Conservation (phyloP, 2,113 vertebrate species). For the Eptesicus fuscus region DNA sequence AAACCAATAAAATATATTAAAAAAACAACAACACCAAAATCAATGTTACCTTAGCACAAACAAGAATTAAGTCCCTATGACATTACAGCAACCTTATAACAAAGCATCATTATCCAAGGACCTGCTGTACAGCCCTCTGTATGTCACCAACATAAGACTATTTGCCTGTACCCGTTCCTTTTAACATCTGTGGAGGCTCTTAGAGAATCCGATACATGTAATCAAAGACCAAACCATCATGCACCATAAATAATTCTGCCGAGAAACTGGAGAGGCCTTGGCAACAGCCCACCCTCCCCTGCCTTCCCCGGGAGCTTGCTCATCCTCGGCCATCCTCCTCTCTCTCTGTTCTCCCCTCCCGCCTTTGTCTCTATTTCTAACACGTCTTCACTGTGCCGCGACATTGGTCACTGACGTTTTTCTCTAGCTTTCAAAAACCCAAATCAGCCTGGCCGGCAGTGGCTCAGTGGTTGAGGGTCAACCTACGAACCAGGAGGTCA, state of each 20-base stretch:
- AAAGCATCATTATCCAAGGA: neutral
- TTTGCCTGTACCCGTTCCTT: neutral
- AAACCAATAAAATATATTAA: too few relatives aligned
- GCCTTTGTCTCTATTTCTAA: slow-evolving; percentile 17
- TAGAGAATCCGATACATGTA: neutral
- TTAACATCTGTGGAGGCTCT: neutral
- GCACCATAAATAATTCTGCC: slow-evolving; percentile 47
- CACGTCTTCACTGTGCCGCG: neutral
- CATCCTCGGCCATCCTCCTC: neutral
- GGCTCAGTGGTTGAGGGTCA: too few relatives aligned
- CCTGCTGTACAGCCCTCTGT: neutral
- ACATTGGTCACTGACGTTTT: neutral
- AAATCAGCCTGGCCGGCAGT: neutral
- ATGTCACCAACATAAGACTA: neutral
- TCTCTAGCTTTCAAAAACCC: neutral
- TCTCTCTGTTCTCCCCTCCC: neutral
- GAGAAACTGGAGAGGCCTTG: slow-evolving; percentile 24
- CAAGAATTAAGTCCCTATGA: neutral
- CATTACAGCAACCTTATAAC: fast-evolving
- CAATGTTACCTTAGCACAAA: neutral
- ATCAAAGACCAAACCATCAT: slow-evolving; percentile 52
- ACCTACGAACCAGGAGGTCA: too few relatives aligned
- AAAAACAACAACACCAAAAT: too few relatives aligned
- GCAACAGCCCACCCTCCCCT: neutral
- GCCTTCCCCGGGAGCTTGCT: neutral